These are phyloP conservation scores for Ptyas mucosa DNA, from an alignment of 2,113 vertebrate genomes.

Conservation along the genomic window DNA sequence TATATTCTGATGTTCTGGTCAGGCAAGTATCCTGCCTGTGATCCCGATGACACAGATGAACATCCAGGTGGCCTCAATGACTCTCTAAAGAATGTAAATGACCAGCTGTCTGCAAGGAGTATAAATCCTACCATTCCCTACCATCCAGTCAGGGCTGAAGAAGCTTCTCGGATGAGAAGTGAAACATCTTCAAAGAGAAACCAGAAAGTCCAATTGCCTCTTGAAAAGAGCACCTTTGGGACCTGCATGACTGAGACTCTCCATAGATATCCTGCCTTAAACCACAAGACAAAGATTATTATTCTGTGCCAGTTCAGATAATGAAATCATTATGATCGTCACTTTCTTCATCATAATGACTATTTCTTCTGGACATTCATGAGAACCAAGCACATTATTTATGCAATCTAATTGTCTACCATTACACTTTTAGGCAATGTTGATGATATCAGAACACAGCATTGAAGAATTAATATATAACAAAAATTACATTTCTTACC, in stretches of 20 bases:
- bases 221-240: no score
- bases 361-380: not conserved
- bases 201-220: no score
- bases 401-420: constrained; percentile 23
- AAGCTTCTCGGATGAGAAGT: no score
- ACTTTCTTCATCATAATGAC: not conserved
- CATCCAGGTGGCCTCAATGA: no score
- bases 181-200: no score
- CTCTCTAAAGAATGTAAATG: no score
- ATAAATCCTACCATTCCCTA: no score
- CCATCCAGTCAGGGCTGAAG: no score
- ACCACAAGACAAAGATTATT: not conserved
- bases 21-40: not conserved
- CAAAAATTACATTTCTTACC: constrained; percentile 66
- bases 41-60: no score
- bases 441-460: not conserved
- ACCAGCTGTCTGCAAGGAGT: no score
- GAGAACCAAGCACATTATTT: not conserved
- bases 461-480: constrained; percentile 66
- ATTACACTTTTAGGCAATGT: constrained; percentile 28
- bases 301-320: not conserved
- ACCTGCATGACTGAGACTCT: no score
- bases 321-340: not conserved
- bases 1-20: not conserved
- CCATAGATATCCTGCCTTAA: not conserved